These are phyloP conservation scores for Nycteola revayana DNA, from an alignment of 2,888 invertebrate species.

Conservation along the genomic window DNA sequence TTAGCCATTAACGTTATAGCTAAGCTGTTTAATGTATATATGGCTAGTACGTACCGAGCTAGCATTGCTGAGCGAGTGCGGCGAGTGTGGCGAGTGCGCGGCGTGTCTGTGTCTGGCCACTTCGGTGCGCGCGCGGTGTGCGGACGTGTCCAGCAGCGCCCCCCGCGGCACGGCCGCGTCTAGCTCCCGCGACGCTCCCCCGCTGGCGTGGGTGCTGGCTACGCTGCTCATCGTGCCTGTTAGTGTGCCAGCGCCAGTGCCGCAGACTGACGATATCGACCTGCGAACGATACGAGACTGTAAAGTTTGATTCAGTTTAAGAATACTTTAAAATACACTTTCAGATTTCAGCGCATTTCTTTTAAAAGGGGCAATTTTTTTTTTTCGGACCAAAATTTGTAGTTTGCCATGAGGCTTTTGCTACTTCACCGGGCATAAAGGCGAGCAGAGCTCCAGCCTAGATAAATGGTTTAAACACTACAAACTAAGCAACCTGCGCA, in stretches of 20 bases:
- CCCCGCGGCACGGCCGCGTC: slow-evolving; percentile 93
- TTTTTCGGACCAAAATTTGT: too few relatives aligned
- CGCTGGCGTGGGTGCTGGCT: slow-evolving; percentile 36
- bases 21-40: too few relatives aligned
- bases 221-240: slow-evolving; percentile 19
- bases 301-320: too few relatives aligned
- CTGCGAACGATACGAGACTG: too few relatives aligned
- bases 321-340: too few relatives aligned
- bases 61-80: slow-evolving; percentile 81
- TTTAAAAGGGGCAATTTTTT: too few relatives aligned
- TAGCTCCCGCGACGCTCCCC: slow-evolving; percentile 84
- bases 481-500: too few relatives aligned
- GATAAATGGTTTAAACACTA: too few relatives aligned
- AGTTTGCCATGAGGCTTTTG: too few relatives aligned
- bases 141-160: slow-evolving; percentile 92
- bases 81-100: slow-evolving; percentile 55
- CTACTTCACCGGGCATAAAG: too few relatives aligned
- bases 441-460: too few relatives aligned
- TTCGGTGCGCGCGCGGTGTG: slow-evolving; percentile 88
- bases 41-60: slow-evolving; percentile 83
- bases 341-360: too few relatives aligned
- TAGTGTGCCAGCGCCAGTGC: slow-evolving; percentile 8
- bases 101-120: slow-evolving; percentile 85
- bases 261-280: slow-evolving; percentile 13
- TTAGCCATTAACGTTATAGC: slow-evolving; percentile 9